Evolutionary conservation across 2,797 vertebrate species (phyloP), one percentile per base, ranked within the genome.

Genomic region (Oceanodroma leucorhoa): DNA sequence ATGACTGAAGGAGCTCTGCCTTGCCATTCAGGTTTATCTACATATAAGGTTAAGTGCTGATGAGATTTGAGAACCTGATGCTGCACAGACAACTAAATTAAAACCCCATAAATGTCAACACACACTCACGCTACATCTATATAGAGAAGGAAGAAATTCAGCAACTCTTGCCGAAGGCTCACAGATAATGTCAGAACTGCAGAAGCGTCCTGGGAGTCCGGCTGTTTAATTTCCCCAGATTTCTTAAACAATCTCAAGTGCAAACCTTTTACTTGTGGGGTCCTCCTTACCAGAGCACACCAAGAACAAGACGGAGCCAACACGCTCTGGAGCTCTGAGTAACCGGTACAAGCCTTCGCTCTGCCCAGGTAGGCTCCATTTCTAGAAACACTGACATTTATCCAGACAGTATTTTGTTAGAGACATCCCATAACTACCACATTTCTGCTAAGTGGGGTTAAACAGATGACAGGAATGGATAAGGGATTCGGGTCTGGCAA

Each of bases 291-390:
- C 48, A 41, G 11, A 64, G 23, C 27, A 18, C 5, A 18, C 43
- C 70, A 34, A 50, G 90, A 72, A 32, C 2, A 5, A 46, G 54
- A 27, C 3, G 23, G 16, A 65, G 14, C 24, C 0, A 4, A 9
- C 1, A 2, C 12, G 1, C 22, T 40, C 19, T 5, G 27, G 36
- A 84, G 48, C 14, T 62, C 61, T 4, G 2, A 19, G 9, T 20
- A 43, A 53, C 22, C 24, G 14, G 20, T 2, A 9, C n/a, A 22
- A 40, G 3, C 14, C 62, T 51, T 41, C 0, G 0, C n/a, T 69
- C 51, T 62, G 29, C 38, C 65, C 77, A 32, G 27, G 34, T 20
- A 30, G 45, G 18, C 19, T 65, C n/a, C 6, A 1, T 40, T 60
- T 85, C 70, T 60, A 58, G 18, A 64, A 58, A 24, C 34, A 14